These are phyloP conservation scores for Halocynthia aurantium DNA, from an alignment of 23 tunicate species.

Conservation along the genomic window DNA sequence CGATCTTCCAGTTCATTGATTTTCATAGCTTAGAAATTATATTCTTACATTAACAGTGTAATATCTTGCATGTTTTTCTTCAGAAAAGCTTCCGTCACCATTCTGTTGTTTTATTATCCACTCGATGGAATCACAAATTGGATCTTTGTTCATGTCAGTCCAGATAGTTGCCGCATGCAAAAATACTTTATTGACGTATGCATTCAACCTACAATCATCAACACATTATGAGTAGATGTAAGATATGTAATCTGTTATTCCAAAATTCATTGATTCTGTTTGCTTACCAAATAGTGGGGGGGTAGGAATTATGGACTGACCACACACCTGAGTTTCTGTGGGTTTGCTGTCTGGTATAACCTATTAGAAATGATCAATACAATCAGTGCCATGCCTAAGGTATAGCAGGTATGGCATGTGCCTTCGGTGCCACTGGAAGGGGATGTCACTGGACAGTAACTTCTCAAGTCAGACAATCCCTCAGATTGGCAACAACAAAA, in stretches of 20 bases:
- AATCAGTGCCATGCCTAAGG: too few relatives aligned
- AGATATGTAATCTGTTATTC: too few relatives aligned
- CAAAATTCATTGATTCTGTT: neutral
- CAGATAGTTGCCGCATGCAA: constrained; percentile 16
- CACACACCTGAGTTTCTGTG: constrained; percentile 3
- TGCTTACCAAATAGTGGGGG: constrained; percentile 30
- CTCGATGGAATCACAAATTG: constrained; percentile 18
- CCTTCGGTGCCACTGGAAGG: too few relatives aligned
- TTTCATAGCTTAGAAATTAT: too few relatives aligned
- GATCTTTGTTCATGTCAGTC: constrained; percentile 3
- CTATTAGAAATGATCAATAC: too few relatives aligned
- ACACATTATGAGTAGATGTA: too few relatives aligned
- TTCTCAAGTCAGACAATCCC: too few relatives aligned
- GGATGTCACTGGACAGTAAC: too few relatives aligned
- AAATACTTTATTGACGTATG: constrained; percentile 27
- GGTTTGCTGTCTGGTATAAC: too few relatives aligned
- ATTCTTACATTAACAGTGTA: constrained; percentile 10
- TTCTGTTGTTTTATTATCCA: constrained; percentile 26
- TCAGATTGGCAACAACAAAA: too few relatives aligned
- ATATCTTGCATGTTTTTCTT: neutral
- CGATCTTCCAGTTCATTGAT: too few relatives aligned
- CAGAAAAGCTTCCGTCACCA: constrained; percentile 13
- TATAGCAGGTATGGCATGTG: too few relatives aligned
- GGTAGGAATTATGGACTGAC: neutral
- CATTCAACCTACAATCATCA: constrained; percentile 19